phyloP scores from a whole-genome alignment of 2,113 vertebrate species.

The Hemibagrus wyckioides region DNA sequence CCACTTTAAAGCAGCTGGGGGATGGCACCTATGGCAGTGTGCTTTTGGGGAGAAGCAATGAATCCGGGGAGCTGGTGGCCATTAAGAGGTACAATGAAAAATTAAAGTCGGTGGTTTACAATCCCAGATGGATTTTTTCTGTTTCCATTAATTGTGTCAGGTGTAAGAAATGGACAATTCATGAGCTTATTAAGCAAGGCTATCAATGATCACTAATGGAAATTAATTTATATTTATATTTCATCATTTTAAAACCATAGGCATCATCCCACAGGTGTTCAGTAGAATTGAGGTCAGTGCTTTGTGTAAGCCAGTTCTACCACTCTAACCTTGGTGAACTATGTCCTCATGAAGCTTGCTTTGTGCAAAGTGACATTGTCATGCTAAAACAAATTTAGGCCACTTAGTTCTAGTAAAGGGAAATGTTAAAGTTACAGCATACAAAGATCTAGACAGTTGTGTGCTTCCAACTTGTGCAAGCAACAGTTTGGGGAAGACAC shows the following conservation, averaged over 20 bases:
- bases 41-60: slow-evolving; percentile 93
- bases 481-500: background rate
- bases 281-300: background rate
- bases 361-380: background rate
- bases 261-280: background rate
- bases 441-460: background rate
- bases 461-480: background rate
- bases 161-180: background rate
- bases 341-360: no score
- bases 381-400: no score
- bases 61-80: slow-evolving; percentile 94
- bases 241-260: no score
- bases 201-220: background rate
- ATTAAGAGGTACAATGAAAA: slow-evolving; percentile 86
- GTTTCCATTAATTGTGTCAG: background rate
- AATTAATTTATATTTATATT: background rate
- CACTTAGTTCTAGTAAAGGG: background rate
- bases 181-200: background rate
- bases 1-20: slow-evolving; percentile 89
- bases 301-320: background rate
- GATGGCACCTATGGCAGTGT: slow-evolving; percentile 97
- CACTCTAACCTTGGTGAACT: no score
- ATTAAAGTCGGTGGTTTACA: background rate
- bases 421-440: background rate
- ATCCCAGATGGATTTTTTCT: background rate